Base-by-base conservation (phyloP, 2,797 vertebrate genomes). In the Craterocephalus amniculus region DNA sequence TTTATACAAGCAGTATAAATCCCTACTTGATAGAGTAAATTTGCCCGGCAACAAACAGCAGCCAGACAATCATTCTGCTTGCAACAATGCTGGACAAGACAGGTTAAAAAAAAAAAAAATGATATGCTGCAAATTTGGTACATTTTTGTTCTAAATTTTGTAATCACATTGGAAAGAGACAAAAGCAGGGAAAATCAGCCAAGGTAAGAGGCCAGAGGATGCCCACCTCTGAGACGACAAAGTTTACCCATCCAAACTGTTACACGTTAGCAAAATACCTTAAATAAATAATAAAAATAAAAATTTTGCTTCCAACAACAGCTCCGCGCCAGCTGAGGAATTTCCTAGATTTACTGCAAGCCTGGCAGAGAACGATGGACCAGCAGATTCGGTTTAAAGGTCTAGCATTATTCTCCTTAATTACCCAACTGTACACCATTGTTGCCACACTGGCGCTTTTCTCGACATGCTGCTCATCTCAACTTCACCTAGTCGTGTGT, bases 331-430 rank as follows among this genome's bases (percentile, higher is more conserved):
- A 70, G 66, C 69, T 69, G 70, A 74, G 77, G 63, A 65, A 58
- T 70, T 70, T 81, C 80, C 84, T 86, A 86, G 80, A 82, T 84
- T 67, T 79, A 43, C 38, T 43, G 38, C n/a, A 57, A 13, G 70
- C 72, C 73, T 81, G 85, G 82, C 87, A 86, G 61, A 72, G 66
- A 80, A 69, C 32, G 81, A 70, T 64, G 69, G 64, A 74, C 63
- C 70, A 84, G 77, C 85, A 72, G 73, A 66, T 72, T 70, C 56
- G 9, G 67, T 67, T 82, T 78, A 79, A 69, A 79, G 63, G 82
- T 82, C 79, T 79, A 87, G 83, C 79, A 83, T 87, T 80, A 90
- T 87, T 89, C 78, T 81, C 77, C 86, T 87, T 89, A 85, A 88
- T 86, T 86, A 80, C 59, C 16, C 56, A 77, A 76, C 74, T 74